A percentile compares a stretch with the other conserved stretches of the same genome.
phyloP scores from a whole-genome alignment of 2,797 vertebrate genomes.

The Adelosebastes latens region DNA sequence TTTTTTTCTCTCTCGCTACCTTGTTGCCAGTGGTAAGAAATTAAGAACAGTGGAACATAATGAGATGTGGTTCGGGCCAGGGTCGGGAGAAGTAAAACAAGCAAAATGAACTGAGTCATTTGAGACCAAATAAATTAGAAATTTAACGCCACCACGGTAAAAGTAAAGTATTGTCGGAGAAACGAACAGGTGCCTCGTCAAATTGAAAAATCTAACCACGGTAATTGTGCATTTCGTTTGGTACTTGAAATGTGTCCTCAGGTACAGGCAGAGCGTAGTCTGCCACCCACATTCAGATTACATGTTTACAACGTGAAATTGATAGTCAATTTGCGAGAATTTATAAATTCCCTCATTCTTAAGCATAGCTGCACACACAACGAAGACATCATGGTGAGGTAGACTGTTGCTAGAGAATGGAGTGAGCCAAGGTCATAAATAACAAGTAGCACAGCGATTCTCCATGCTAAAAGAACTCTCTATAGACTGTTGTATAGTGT shows the following conservation, averaged over 20 bases:
- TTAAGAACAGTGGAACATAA: conserved; percentile 59
- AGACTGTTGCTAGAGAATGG: neutral
- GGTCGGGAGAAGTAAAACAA: conserved; percentile 43
- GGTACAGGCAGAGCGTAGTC: neutral
- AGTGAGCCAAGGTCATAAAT: conserved; percentile 32
- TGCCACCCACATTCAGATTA: conserved; percentile 12
- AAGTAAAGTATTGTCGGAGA: conserved; percentile 34
- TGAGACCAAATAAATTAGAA: conserved; percentile 65
- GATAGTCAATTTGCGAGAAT: neutral
- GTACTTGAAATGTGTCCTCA: conserved; percentile 13
- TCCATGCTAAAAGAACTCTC: conserved; percentile 15
- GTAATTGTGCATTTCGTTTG: conserved; percentile 38
- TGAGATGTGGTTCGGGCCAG: conserved; percentile 56
- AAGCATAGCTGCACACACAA: conserved; percentile 14
- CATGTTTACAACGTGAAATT: conserved; percentile 29
- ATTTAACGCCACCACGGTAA: conserved; percentile 17
- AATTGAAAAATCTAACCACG: conserved; percentile 54
- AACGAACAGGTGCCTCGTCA: conserved; percentile 17
- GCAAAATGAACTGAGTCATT: conserved; percentile 46
- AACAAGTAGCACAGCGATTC: conserved; percentile 33
- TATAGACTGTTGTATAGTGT: conserved; percentile 3
- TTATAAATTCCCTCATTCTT: neutral
- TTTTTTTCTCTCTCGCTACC: conserved; percentile 17
- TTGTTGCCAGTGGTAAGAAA: conserved; percentile 66
- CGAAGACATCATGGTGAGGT: conserved; percentile 9